Evolutionary conservation across 2,797 vertebrate genomes (phyloP).

Genomic region (Enteromius argenteus): DNA sequence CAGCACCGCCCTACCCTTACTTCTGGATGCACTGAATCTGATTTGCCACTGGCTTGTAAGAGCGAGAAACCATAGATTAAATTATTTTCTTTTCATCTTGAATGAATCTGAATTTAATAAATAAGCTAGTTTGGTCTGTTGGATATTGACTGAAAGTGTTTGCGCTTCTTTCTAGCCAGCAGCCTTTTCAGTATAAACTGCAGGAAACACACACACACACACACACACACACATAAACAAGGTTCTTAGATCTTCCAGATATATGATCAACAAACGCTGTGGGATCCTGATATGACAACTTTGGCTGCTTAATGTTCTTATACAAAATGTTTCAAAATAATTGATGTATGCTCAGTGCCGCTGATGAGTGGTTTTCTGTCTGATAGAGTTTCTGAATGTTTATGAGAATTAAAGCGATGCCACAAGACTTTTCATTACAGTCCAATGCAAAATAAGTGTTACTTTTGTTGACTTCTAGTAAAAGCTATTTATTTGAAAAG

Average conservation of each 20-base stretch:
- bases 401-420: not conserved
- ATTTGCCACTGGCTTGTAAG: conserved; percentile 22
- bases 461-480: not conserved
- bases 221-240: not conserved
- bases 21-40: conserved; percentile 4
- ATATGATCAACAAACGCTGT: conserved; percentile 16
- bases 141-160: conserved; percentile 7
- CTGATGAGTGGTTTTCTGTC: conserved; percentile 9
- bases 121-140: conserved; percentile 5
- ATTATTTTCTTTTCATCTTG: conserved; percentile 26
- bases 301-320: not conserved
- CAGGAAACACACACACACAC: not conserved
- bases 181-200: conserved; percentile 11
- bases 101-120: conserved; percentile 38
- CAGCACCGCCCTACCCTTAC: conserved; percentile 7
- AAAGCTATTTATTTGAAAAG: not conserved
- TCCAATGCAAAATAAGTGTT: not conserved
- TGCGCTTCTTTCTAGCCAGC: conserved; percentile 17
- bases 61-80: conserved; percentile 20
- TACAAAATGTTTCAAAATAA: not conserved
- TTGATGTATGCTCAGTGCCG: not conserved
- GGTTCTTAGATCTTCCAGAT: not conserved
- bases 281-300: not conserved
- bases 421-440: not conserved
- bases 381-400: conserved; percentile 6